Base-by-base conservation (phyloP, 2,113 vertebrate species). In the Romanogobio albipinnatus region DNA sequence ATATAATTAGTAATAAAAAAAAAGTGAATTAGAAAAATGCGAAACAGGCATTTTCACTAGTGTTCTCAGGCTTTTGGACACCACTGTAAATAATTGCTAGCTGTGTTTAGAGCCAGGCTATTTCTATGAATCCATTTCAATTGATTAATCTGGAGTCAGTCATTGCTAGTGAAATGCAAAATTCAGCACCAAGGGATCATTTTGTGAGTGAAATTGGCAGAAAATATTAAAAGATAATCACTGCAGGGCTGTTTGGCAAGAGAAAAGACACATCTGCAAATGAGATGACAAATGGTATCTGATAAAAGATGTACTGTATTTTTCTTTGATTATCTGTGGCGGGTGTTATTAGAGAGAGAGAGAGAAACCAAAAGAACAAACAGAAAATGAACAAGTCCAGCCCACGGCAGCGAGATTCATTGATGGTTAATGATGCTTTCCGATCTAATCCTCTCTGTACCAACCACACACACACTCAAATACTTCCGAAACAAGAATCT, bases 401-500 rank as follows among this genome's bases (percentile, higher is more conserved):
- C 39, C 45, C 64, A 70, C 10, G 33, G 3, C 80, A 36, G 19
- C 5, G 19, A 64, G 64, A 82, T 36, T 49, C 80, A 56, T 9
- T 56, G 49, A 71, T 39, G 22, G 26, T 56, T 82, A 71, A 82
- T 82, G 19, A 56, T 70, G 45, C 7, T 71, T 71, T 82, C 80
- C 19, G 3, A 39, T 56, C 80, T 71, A 53, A 82, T 56, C 49
- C 80, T 17, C 29, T 70, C 11, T 64, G 77, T 43, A 8, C n/a
- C 29, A 22, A 49, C 24, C 80, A 66, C 59, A 81, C 78, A 81
- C 78, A 1, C 45, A 59, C 36, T 53, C 11, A 43, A 51, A 9
- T 36, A 53, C 80, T 82, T 70, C 80, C 49, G 7, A 56, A 82
- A 56, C 80, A 71, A 58, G 29, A 82, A 71, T 24, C 81, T 82